Conservation (phyloP, 2,797 vertebrate genomes). For the Cichlasoma orientale region DNA sequence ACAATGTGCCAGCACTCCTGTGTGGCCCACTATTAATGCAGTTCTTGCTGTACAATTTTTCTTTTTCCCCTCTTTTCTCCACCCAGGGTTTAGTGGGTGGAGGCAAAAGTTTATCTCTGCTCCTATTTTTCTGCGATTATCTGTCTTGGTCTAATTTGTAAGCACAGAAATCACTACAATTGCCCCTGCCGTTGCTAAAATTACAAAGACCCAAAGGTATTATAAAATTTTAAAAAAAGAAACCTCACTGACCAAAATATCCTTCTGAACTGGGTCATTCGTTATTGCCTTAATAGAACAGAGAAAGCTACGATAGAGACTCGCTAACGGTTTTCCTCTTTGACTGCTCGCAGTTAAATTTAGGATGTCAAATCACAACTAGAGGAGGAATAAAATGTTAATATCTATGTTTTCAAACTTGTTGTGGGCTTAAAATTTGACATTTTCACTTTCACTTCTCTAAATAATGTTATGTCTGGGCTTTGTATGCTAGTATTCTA, state of each 20-base stretch:
- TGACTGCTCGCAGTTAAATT: not conserved
- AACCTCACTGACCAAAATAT: constrained; percentile 61
- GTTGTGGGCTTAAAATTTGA: not conserved
- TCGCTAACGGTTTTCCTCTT: not conserved
- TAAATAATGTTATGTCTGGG: not conserved
- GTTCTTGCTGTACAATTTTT: not conserved
- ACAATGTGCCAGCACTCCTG: rapidly evolving
- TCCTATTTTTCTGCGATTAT: not conserved
- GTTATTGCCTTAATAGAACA: constrained; percentile 47
- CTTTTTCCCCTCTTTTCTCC: too few species aligned
- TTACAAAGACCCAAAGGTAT: constrained; percentile 51
- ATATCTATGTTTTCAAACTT: not conserved
- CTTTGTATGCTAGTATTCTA: not conserved
- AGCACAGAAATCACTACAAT: constrained; percentile 10
- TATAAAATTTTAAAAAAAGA: constrained; percentile 10
- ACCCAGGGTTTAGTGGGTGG: not conserved
- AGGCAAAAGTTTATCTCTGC: not conserved
- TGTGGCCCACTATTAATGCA: not conserved
- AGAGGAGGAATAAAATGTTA: not conserved
- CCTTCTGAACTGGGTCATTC: constrained; percentile 64
- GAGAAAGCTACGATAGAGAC: constrained; percentile 12
- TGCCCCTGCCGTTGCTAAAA: constrained; percentile 31
- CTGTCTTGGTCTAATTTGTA: not conserved
- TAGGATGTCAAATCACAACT: not conserved
- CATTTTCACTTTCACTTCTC: constrained; percentile 33